These are phyloP conservation scores for Steinernema scapterisci DNA, from an alignment of 2,888 invertebrate genomes.

Conservation along the genomic window DNA sequence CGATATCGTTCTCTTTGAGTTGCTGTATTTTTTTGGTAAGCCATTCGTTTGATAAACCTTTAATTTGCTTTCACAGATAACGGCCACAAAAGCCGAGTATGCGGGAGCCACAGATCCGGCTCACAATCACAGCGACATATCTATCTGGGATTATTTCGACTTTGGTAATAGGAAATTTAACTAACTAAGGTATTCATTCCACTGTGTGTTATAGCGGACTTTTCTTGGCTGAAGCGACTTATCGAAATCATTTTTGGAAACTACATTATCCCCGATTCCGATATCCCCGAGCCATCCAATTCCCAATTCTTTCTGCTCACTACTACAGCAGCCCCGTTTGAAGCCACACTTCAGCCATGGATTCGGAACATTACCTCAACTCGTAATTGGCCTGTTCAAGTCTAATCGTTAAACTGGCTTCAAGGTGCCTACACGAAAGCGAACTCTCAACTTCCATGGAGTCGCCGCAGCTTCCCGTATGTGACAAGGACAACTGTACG, in stretches of 20 bases:
- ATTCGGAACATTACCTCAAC: slow-evolving; percentile 18
- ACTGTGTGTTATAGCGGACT: background rate
- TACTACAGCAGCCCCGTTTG: background rate
- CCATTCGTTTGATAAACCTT: too few relatives aligned
- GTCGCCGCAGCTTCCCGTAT: background rate
- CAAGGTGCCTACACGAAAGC: background rate
- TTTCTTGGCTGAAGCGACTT: background rate
- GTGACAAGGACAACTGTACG: background rate
- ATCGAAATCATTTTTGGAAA: slow-evolving; percentile 8
- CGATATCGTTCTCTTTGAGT: background rate
- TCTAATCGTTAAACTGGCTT: background rate
- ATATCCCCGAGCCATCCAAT: background rate
- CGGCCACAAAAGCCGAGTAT: background rate
- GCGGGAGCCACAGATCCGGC: too few relatives aligned
- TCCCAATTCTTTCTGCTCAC: background rate
- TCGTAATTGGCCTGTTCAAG: background rate
- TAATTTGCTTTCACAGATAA: background rate
- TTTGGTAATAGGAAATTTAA: background rate
- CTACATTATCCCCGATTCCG: background rate
- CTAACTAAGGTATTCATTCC: background rate
- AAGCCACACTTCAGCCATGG: background rate
- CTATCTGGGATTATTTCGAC: slow-evolving; percentile 11
- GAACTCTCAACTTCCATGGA: background rate
- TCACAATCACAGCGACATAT: too few relatives aligned
- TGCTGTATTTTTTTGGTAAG: slow-evolving; percentile 12